A percentile compares a stretch with the other conserved stretches of the same genome.
These are phyloP conservation scores for Drosophila atripex DNA, from an alignment of 2,888 invertebrate genomes.

Conservation along the genomic window DNA sequence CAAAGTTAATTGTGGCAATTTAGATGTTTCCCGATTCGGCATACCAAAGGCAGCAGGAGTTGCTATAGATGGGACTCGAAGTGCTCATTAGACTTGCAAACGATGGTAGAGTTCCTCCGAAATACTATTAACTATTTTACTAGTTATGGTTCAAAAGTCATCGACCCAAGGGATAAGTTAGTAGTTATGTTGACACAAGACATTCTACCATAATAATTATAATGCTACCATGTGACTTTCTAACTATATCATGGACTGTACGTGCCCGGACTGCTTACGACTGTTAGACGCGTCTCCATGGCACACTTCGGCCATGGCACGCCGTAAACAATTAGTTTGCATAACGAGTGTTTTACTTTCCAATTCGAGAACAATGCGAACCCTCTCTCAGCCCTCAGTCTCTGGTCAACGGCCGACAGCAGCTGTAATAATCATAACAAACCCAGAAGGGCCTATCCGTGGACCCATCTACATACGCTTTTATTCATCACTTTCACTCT, in stretches of 20 bases:
- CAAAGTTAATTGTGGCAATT: conserved; percentile 36
- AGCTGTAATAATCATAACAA: conserved; percentile 73
- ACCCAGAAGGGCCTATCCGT: conserved; percentile 39
- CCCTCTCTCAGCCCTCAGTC: conserved; percentile 1
- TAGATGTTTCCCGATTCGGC: conserved; percentile 27
- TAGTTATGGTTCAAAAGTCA: too few relatives aligned
- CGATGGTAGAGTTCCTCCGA: background rate
- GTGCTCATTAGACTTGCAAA: conserved; percentile 21
- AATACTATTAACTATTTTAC: background rate
- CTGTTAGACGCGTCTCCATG: conserved; percentile 1
- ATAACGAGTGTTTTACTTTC: conserved; percentile 58
- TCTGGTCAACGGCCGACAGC: conserved; percentile 36
- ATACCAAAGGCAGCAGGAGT: background rate
- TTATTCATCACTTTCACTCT: conserved; percentile 69
- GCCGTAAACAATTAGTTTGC: conserved; percentile 67
- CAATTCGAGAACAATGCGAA: conserved; percentile 56
- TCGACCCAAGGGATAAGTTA: too few relatives aligned
- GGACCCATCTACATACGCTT: conserved; percentile 32
- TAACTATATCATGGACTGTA: conserved; percentile 5
- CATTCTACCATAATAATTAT: too few relatives aligned
- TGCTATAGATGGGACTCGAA: background rate
- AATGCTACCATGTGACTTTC: too few relatives aligned
- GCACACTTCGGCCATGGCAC: conserved; percentile 21
- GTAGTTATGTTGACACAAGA: too few relatives aligned
- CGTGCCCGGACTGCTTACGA: background rate